Evolutionary conservation across 35 echinoderm and acorn worm genomes (phyloP).

Genomic region (Strongylocentrotus purpuratus): DNA sequence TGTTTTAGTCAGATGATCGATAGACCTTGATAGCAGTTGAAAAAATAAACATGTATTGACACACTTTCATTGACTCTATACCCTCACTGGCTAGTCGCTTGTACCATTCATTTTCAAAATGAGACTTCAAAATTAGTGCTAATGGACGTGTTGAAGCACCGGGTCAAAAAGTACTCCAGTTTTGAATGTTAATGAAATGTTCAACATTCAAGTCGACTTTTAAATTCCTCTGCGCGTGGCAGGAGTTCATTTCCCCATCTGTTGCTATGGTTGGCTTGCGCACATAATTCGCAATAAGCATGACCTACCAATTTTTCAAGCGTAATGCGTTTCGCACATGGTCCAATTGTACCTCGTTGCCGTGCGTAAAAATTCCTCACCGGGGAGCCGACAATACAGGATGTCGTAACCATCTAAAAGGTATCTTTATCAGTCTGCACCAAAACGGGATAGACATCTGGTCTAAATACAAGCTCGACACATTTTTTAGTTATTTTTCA

Average conservation of each 20-base stretch:
- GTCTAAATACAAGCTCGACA: not conserved
- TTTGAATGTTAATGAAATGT: not conserved
- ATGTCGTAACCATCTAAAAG: not conserved
- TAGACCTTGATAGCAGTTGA: not conserved
- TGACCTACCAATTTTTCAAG: slow-evolving; percentile 32
- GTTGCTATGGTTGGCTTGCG: slow-evolving; percentile 18
- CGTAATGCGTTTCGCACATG: slow-evolving; percentile 23
- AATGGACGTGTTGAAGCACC: not conserved
- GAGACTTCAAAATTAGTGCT: not conserved
- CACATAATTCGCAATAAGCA: slow-evolving; percentile 11
- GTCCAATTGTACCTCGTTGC: not conserved
- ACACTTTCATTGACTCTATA: not conserved
- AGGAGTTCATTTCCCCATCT: slow-evolving; percentile 20
- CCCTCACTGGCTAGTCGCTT: not conserved
- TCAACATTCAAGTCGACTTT: not conserved
- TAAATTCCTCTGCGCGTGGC: not conserved
- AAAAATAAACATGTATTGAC: not conserved
- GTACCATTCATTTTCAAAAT: not conserved
- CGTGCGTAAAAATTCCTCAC: not conserved
- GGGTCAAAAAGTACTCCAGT: not conserved
- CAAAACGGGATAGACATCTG: not conserved
- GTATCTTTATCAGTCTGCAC: slow-evolving; percentile 9
- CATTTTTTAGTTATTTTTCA: not conserved
- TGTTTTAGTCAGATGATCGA: not conserved
- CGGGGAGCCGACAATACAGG: not conserved